Percentiles rank a stretch among this genome's conserved stretches.
Conservation (phyloP, 2,888 invertebrate genomes). For the Nephrotoma guestfalica region DNA sequence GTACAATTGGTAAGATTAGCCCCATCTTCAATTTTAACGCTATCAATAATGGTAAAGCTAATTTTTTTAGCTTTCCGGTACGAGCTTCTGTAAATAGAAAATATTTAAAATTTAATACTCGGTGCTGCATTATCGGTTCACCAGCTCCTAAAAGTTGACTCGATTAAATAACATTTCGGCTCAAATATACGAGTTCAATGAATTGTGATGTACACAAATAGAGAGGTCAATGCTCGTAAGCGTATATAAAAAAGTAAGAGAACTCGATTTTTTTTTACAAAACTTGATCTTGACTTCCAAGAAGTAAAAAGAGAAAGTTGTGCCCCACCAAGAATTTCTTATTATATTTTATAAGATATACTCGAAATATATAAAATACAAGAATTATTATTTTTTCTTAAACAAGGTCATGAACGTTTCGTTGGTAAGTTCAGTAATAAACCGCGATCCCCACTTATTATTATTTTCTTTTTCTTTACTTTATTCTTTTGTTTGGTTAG, state of each 20-base stretch:
- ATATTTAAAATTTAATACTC: constrained; percentile 5
- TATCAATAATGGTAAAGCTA: constrained; percentile 45
- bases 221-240: not conserved
- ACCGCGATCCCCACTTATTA: not conserved
- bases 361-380: not conserved
- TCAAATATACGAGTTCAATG: not conserved
- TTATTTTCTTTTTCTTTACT: not conserved
- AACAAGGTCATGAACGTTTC: not conserved
- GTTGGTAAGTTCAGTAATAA: not conserved
- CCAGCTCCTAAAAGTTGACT: not conserved
- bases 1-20: constrained; percentile 42
- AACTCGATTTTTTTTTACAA: not conserved
- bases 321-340: not conserved
- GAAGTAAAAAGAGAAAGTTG: not conserved
- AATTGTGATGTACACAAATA: not conserved
- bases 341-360: not conserved
- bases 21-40: constrained; percentile 46
- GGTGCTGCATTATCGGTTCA: not conserved
- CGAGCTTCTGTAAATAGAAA: constrained; percentile 35
- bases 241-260: not conserved
- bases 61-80: constrained; percentile 42
- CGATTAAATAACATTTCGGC: not conserved
- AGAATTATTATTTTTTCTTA: not conserved
- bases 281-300: not conserved
- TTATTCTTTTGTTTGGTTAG: not conserved